Evolutionary conservation across 2,113 vertebrate genomes (phyloP).

Genomic region (Phalacrocorax pelagicus): DNA sequence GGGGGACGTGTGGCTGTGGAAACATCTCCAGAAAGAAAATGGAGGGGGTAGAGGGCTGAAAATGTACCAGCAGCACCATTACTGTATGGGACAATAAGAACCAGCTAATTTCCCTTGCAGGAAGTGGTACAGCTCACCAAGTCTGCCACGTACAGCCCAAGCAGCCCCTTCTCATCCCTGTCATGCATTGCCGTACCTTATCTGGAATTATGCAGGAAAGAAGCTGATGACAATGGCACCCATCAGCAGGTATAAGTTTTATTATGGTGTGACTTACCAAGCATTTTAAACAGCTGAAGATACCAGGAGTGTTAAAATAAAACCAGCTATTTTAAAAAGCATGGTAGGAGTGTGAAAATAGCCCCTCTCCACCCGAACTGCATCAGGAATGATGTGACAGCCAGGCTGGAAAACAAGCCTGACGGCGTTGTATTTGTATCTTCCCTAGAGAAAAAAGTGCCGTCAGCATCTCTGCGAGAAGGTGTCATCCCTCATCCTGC

Average conservation of each 20-base stretch:
- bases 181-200: accelerated
- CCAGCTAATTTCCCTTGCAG: background rate
- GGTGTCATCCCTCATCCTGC: background rate
- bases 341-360: slow-evolving; percentile 10
- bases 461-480: background rate
- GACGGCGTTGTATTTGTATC: accelerated
- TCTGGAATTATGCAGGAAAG: background rate
- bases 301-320: background rate
- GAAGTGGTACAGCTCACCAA: background rate
- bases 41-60: background rate
- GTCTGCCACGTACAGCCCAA: accelerated
- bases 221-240: background rate
- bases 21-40: background rate
- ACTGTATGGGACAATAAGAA: background rate
- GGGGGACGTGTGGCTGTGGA: background rate
- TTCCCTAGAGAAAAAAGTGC: background rate
- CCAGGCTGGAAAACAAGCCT: background rate
- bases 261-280: background rate
- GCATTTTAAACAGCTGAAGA: background rate
- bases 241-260: background rate
- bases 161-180: background rate
- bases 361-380: background rate
- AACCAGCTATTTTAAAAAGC: background rate
- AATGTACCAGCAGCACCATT: background rate
- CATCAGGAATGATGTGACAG: background rate